phyloP scores from a whole-genome alignment of 2,113 vertebrate genomes.

The Scomber scombrus region DNA sequence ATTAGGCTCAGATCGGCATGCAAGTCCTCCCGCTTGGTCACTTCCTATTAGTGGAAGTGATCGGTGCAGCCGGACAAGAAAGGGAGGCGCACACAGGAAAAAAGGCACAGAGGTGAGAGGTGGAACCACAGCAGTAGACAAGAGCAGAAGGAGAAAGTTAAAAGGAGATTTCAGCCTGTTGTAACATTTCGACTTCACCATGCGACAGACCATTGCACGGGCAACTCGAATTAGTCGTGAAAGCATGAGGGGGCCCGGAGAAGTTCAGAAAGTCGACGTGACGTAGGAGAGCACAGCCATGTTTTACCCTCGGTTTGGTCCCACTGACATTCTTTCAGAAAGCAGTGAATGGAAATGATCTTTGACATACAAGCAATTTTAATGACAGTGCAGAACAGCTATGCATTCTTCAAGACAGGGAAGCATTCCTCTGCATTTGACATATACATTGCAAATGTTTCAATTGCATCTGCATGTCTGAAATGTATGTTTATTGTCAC shows the following conservation, averaged over 20 bases:
- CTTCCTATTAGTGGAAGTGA: conserved; percentile 92
- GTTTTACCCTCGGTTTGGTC: conserved; percentile 17
- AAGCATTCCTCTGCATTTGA: conserved; percentile 27
- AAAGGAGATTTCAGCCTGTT: conserved; percentile 37
- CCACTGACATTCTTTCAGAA: conserved; percentile 8
- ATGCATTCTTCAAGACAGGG: conserved; percentile 14
- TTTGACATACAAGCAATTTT: conserved; percentile 2
- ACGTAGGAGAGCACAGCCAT: conserved; percentile 22
- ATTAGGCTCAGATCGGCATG: conserved; percentile 97
- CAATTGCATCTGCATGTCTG: not conserved
- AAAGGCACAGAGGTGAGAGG: conserved; percentile 64
- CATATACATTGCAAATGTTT: not conserved
- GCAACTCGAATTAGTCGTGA: conserved; percentile 5
- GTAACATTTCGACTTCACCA: conserved; percentile 49
- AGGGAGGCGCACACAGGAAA: conserved; percentile 60
- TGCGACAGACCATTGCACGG: conserved; percentile 55
- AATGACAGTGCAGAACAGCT: conserved; percentile 21
- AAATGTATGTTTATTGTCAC: conserved; percentile 32
- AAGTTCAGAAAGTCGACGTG: conserved; percentile 16
- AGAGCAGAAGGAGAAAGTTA: conserved; percentile 64
- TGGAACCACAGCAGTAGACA: conserved; percentile 49
- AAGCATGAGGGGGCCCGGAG: conserved; percentile 38
- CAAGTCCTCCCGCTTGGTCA: conserved; percentile 95
- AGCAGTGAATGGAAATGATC: conserved; percentile 28
- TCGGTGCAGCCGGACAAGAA: conserved; percentile 73